Evolutionary conservation across 2,888 invertebrate species (phyloP).

Genomic region (Spatulosminthurus flaviceps): DNA sequence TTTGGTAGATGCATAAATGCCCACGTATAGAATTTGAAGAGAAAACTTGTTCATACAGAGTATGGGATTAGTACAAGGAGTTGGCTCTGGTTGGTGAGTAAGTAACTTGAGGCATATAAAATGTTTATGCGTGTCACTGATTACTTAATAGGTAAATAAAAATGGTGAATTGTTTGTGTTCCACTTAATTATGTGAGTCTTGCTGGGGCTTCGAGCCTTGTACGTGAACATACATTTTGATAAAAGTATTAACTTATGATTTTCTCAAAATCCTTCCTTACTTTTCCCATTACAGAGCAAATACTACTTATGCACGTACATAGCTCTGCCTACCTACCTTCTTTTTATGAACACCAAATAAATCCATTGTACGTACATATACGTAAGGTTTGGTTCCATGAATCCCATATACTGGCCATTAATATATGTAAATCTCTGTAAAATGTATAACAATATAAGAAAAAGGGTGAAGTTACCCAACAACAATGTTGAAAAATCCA

Average conservation of each 20-base stretch:
- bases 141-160: slow-evolving; percentile 16
- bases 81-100: too few relatives aligned
- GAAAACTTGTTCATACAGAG: background rate
- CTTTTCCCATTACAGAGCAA: too few relatives aligned
- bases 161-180: background rate
- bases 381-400: background rate
- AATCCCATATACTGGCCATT: background rate
- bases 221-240: slow-evolving; percentile 9
- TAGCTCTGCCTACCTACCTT: too few relatives aligned
- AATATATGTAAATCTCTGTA: too few relatives aligned
- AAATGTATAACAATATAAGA: background rate
- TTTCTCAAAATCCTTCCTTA: background rate
- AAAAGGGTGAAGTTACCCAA: background rate
- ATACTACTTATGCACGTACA: too few relatives aligned
- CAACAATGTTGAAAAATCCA: background rate
- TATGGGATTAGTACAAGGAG: too few relatives aligned
- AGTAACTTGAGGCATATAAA: background rate
- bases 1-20: background rate
- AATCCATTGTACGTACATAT: background rate
- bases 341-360: too few relatives aligned
- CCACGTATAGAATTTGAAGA: background rate
- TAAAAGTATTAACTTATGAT: background rate
- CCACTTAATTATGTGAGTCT: background rate
- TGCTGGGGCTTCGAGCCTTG: background rate
- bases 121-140: slow-evolving; percentile 18